Percentiles rank a stretch among this genome's conserved stretches.
These are phyloP conservation scores for Podarcis siculus DNA, from an alignment of 2,797 vertebrate species.

Conservation along the genomic window DNA sequence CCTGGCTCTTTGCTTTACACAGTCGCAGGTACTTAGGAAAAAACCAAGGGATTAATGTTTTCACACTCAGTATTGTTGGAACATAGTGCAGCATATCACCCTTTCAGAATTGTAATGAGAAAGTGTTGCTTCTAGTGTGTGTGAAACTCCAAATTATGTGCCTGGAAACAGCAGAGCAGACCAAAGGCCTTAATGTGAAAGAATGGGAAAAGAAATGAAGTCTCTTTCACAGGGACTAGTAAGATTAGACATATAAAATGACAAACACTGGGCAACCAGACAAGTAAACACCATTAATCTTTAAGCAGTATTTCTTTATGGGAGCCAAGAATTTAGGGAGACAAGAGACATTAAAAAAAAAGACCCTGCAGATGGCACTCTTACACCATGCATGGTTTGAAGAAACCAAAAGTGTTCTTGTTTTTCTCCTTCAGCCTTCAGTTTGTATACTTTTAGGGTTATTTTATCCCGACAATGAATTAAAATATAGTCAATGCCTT, in stretches of 20 bases:
- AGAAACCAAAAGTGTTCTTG: not conserved
- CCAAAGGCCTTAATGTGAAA: not conserved
- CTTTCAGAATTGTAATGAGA: not conserved
- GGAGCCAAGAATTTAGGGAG: slow-evolving; percentile 32
- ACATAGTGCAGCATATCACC: not conserved
- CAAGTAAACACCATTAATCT: slow-evolving; percentile 68
- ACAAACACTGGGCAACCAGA: slow-evolving; percentile 60
- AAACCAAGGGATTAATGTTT: not conserved
- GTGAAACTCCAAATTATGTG: slow-evolving; percentile 6
- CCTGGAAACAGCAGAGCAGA: not conserved
- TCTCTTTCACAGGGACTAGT: slow-evolving; percentile 42
- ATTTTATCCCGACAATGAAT: slow-evolving; percentile 43
- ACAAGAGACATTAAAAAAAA: not conserved
- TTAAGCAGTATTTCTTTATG: slow-evolving; percentile 58
- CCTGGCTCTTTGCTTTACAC: not conserved
- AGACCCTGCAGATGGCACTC: slow-evolving; percentile 80
- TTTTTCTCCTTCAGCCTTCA: not conserved
- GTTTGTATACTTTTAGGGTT: slow-evolving; percentile 35
- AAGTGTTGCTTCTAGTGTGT: slow-evolving; percentile 2
- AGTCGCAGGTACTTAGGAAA: slow-evolving; percentile 28
- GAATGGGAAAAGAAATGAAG: slow-evolving; percentile 33
- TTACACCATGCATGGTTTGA: slow-evolving; percentile 59
- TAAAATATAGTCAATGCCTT: slow-evolving; percentile 13
- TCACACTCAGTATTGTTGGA: not conserved
- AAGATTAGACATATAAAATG: slow-evolving; percentile 58